phyloP scores from a whole-genome alignment of 2,797 vertebrate genomes.

The Emydoidea blandingii region DNA sequence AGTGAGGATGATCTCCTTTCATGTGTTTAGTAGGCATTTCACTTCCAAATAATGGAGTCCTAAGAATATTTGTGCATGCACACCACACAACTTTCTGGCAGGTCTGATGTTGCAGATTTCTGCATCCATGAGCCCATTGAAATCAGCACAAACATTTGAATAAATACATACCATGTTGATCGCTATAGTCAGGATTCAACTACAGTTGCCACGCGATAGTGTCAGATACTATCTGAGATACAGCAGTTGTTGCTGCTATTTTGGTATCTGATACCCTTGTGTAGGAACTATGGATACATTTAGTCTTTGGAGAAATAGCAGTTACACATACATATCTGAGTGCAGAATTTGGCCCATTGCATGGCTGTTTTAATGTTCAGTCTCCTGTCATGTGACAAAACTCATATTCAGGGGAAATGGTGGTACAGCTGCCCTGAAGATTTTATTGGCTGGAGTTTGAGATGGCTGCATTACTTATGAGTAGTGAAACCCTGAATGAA shows the following conservation, averaged over 20 bases:
- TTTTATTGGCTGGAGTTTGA: neutral
- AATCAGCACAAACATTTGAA: constrained; percentile 19
- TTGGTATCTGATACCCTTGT: neutral
- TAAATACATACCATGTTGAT: neutral
- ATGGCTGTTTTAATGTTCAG: neutral
- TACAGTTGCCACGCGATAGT: neutral
- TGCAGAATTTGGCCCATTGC: neutral
- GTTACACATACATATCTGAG: neutral
- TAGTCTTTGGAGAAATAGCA: neutral
- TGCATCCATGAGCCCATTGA: neutral
- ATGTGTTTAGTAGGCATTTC: neutral
- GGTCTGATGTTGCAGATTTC: neutral
- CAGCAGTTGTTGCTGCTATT: neutral
- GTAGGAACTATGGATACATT: neutral
- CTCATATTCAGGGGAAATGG: neutral
- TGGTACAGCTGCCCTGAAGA: neutral
- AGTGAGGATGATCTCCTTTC: neutral
- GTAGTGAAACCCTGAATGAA: neutral
- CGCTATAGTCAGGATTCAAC: neutral
- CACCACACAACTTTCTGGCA: constrained; percentile 10
- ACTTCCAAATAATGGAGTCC: neutral
- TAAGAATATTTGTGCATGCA: neutral
- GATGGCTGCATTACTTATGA: neutral
- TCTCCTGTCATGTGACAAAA: neutral
- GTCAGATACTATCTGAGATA: neutral